A percentile compares a stretch with the other conserved stretches of the same genome.
Evolutionary conservation across 2,888 invertebrate species (phyloP).

Genomic region (Philereme transversata): DNA sequence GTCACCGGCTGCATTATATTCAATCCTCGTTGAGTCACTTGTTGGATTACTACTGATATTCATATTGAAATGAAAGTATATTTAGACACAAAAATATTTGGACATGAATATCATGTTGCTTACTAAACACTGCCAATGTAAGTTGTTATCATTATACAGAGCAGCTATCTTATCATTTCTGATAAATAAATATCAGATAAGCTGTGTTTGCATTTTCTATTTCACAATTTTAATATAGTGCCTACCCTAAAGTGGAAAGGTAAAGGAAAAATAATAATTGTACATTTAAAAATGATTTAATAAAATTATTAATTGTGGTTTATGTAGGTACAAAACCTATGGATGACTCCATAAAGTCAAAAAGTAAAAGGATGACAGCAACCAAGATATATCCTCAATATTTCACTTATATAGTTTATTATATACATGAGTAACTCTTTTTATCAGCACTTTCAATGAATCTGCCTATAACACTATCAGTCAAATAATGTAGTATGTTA

Average conservation of each 20-base stretch:
- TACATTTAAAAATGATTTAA: not conserved
- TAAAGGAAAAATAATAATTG: not conserved
- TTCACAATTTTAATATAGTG: constrained; percentile 7
- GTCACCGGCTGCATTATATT: constrained; percentile 45
- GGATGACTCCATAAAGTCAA: too few relatives aligned
- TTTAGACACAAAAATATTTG: constrained; percentile 32
- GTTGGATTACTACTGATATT: constrained; percentile 45
- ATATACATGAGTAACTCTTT: too few relatives aligned
- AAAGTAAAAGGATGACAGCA: too few relatives aligned
- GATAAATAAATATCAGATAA: constrained; percentile 48
- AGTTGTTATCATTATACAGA: constrained; percentile 48
- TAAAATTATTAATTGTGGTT: too few relatives aligned
- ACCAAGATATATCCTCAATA: too few relatives aligned
- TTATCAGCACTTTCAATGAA: too few relatives aligned
- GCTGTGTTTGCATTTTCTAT: constrained; percentile 29
- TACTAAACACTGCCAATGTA: constrained; percentile 42
- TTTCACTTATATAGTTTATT: too few relatives aligned
- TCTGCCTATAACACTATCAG: too few relatives aligned
- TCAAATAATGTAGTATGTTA: too few relatives aligned
- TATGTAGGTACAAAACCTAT: too few relatives aligned
- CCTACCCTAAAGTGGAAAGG: not conserved
- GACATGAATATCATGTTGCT: constrained; percentile 48
- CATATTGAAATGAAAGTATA: constrained; percentile 44
- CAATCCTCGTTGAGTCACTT: constrained; percentile 40
- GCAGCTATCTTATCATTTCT: constrained; percentile 56